Percentiles rank a stretch among this genome's conserved stretches.
These are phyloP conservation scores for Drosophila guanche DNA, from an alignment of 1,140 invertebrate species.

Conservation along the genomic window DNA sequence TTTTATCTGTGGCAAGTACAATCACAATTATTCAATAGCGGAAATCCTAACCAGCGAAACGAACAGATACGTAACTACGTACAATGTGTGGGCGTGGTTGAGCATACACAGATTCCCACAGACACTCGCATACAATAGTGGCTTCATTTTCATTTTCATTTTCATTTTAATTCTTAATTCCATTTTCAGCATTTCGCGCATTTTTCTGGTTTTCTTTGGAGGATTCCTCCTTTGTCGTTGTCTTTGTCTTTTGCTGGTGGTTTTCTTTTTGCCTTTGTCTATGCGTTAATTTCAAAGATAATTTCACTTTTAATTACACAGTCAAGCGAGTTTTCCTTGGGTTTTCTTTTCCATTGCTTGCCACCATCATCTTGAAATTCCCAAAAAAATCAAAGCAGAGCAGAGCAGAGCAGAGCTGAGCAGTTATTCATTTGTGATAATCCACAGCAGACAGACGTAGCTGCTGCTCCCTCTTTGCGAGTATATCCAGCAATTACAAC, in stretches of 20 bases:
- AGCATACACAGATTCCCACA: conserved; percentile 7
- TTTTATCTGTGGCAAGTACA: conserved; percentile 68
- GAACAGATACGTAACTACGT: conserved; percentile 17
- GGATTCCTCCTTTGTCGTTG: conserved; percentile 19
- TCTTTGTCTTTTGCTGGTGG: not conserved
- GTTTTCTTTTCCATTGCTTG: not conserved
- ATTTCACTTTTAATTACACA: conserved; percentile 78
- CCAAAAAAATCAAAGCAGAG: conserved; percentile 19
- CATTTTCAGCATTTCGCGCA: conserved; percentile 30
- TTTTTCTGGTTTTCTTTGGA: conserved; percentile 8
- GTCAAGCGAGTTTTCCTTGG: conserved; percentile 26
- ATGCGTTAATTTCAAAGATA: conserved; percentile 71
- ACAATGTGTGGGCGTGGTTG: conserved; percentile 39
- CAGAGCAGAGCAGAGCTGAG: conserved; percentile 13
- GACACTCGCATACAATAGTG: conserved; percentile 9
- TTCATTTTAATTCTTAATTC: conserved; percentile 35
- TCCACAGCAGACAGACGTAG: conserved; percentile 21
- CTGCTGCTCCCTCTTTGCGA: not conserved
- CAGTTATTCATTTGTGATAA: conserved; percentile 62
- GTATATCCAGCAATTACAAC: conserved; percentile 67
- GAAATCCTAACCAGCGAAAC: conserved; percentile 54
- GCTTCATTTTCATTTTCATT: conserved; percentile 42
- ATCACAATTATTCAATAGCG: conserved; percentile 81
- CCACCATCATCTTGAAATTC: conserved; percentile 23
- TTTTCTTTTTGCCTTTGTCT: conserved; percentile 42